Evolutionary conservation across 2,113 vertebrate species (phyloP).

Genomic region (Progne subis): DNA sequence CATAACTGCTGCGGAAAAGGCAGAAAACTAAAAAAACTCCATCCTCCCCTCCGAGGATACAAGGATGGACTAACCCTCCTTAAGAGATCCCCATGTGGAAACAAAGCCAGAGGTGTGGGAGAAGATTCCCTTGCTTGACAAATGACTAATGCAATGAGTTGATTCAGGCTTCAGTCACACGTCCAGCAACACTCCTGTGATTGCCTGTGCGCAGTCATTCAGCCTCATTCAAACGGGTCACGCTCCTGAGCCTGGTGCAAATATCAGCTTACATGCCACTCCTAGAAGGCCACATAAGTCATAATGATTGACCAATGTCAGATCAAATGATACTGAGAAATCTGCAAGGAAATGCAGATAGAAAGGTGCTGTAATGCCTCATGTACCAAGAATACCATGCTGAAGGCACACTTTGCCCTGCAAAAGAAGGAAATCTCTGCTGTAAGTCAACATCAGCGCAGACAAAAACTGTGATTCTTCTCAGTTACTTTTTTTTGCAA

Average conservation of each 20-base stretch:
- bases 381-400: not conserved
- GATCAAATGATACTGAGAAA: not conserved
- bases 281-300: not conserved
- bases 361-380: not conserved
- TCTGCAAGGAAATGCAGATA: not conserved
- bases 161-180: not conserved
- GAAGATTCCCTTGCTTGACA: conserved; percentile 7
- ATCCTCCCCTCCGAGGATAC: not conserved
- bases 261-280: not conserved
- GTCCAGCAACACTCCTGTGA: not conserved
- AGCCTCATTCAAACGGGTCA: not conserved
- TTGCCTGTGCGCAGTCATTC: not conserved
- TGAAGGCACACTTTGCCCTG: not conserved
- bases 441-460: not conserved
- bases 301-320: not conserved
- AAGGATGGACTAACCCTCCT: conserved; percentile 24
- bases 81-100: not conserved
- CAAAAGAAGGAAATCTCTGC: not conserved
- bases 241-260: not conserved
- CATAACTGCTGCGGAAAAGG: not conserved
- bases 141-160: not conserved
- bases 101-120: conserved; percentile 1
- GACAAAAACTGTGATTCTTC: not conserved
- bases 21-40: conserved; percentile 8
- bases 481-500: not conserved